A percentile compares a stretch with the other conserved stretches of the same genome.
phyloP scores from a whole-genome alignment of 1,140 invertebrate genomes.

The Ceratosolen fusciceps region DNA sequence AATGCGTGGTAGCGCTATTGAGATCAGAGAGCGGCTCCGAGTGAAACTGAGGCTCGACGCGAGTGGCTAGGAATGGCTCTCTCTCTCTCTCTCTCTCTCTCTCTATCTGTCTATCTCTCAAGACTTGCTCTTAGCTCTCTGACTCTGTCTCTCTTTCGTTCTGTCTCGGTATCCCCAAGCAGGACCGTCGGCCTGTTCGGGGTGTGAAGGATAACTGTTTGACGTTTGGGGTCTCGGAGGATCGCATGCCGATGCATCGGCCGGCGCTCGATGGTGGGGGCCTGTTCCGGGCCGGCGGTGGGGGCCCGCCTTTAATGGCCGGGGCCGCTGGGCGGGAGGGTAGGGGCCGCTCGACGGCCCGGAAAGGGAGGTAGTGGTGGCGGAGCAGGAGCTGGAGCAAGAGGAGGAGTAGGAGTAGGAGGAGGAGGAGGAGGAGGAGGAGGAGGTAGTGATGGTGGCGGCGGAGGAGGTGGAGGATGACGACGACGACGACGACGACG shows the following conservation, averaged over 20 bases:
- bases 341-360: too few species aligned
- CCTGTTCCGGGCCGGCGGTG: neutral
- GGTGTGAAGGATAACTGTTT: conserved; percentile 70
- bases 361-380: conserved; percentile 57
- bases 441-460: too few species aligned
- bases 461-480: too few species aligned
- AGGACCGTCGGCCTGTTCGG: conserved; percentile 51
- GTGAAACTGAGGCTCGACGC: neutral
- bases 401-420: too few species aligned
- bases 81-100: too few species aligned
- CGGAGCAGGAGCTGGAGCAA: too few species aligned
- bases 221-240: conserved; percentile 70
- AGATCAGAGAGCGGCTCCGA: neutral
- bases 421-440: too few species aligned
- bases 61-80: neutral
- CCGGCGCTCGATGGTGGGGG: conserved; percentile 14
- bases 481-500: too few species aligned
- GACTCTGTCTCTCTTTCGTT: too few species aligned
- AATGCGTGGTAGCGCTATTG: neutral
- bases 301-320: conserved; percentile 52
- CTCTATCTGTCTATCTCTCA: neutral
- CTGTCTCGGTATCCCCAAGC: conserved; percentile 9
- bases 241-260: conserved; percentile 70
- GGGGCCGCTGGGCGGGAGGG: conserved; percentile 6
- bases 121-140: too few species aligned